Percentiles rank a stretch among this genome's conserved stretches.
Conservation (phyloP, 2,888 invertebrate species). For the Sceliomorpha sp. region DNA sequence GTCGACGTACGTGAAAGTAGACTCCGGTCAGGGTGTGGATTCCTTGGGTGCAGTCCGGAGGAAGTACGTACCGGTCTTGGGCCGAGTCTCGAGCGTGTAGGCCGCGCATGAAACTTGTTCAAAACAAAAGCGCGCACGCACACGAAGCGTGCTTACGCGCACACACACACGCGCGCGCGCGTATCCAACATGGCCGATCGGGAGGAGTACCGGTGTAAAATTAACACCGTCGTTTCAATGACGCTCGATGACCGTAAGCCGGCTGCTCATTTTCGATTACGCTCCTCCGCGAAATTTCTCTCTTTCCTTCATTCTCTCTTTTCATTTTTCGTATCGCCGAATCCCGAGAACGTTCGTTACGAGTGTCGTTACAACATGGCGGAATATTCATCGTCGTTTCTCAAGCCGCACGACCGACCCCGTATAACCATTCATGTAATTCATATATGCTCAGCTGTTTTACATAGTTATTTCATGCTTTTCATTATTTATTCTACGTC, state of each 20-base stretch:
- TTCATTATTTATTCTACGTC: conserved; percentile 50
- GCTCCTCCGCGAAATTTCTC: no score
- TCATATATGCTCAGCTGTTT: conserved; percentile 10
- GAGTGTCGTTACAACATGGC: no score
- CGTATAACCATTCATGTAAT: conserved; percentile 27
- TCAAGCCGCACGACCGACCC: conserved; percentile 11
- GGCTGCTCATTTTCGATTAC: no score
- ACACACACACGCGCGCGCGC: no score
- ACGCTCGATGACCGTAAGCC: no score
- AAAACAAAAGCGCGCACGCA: conserved; percentile 30
- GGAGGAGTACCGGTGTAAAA: no score
- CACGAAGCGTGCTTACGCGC: no score
- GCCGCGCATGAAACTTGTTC: conserved; percentile 22
- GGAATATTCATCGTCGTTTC: conserved; percentile 7
- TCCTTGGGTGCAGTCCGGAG: conserved; percentile 51
- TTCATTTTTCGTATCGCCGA: no score
- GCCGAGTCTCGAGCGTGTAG: conserved; percentile 32
- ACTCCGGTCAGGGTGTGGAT: conserved; percentile 46
- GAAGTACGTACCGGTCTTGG: conserved; percentile 44
- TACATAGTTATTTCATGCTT: conserved; percentile 42
- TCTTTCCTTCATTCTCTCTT: no score
- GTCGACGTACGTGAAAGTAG: conserved; percentile 49
- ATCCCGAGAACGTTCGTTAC: no score
- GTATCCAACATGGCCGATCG: no score
- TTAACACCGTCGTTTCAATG: no score